A percentile compares a stretch with the other conserved stretches of the same genome.
phyloP scores from a whole-genome alignment of 1,140 invertebrate genomes.

The Brachionus plicatilis region DNA sequence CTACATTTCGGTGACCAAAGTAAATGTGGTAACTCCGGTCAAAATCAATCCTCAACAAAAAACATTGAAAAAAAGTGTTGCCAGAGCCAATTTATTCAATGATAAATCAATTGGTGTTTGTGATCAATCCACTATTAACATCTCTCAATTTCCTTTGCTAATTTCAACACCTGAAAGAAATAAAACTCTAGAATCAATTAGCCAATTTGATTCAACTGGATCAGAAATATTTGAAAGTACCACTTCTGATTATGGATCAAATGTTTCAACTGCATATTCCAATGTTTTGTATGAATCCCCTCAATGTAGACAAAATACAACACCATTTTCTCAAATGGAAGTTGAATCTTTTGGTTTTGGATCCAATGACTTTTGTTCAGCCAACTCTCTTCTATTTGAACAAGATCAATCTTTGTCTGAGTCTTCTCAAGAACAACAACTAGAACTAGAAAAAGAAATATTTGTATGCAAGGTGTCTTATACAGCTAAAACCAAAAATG shows the following conservation, averaged over 20 bases:
- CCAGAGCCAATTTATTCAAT: not conserved
- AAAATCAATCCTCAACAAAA: not conserved
- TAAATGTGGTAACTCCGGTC: not conserved
- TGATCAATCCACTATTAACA: not conserved
- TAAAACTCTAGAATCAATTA: not conserved
- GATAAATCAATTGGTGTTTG: not conserved
- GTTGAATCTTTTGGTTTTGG: not conserved
- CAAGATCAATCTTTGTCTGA: not conserved
- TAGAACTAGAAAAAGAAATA: not conserved
- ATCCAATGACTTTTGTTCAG: not conserved
- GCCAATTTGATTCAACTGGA: not conserved
- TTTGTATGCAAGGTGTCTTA: not conserved
- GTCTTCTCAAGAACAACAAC: not conserved
- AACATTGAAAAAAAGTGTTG: not conserved
- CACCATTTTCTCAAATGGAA: not conserved
- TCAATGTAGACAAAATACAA: not conserved
- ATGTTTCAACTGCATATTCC: not conserved
- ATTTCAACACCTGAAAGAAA: not conserved
- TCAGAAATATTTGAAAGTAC: not conserved
- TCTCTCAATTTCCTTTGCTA: not conserved
- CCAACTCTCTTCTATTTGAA: not conserved
- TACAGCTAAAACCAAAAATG: not conserved
- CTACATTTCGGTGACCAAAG: not conserved
- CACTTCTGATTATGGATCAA: not conserved
- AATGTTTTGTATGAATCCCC: not conserved